Evolutionary conservation across 2,797 vertebrate species (phyloP).

Genomic region (Tarsius wallacei): DNA sequence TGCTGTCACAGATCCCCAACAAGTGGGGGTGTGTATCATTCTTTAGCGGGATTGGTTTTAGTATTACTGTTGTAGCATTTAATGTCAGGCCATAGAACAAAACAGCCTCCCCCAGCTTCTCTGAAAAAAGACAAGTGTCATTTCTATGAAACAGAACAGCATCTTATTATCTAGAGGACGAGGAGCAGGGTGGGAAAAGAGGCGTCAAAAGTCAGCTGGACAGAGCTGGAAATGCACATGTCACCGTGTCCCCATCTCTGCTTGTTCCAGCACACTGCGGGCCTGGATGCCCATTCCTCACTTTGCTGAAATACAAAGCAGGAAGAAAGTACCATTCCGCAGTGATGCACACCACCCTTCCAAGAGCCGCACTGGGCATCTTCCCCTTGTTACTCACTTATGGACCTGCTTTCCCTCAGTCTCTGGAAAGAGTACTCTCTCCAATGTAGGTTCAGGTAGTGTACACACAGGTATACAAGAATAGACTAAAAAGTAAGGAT

Average conservation of each 20-base stretch:
- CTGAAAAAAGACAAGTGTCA: slow-evolving; percentile 43
- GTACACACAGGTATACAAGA: accelerated
- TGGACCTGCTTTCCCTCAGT: neutral
- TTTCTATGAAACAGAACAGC: neutral
- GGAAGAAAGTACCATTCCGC: accelerated
- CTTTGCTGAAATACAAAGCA: neutral
- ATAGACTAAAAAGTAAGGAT: no score
- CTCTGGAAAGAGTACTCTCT: neutral
- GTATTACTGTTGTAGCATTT: slow-evolving; percentile 55
- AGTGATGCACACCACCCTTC: accelerated
- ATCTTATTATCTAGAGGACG: neutral
- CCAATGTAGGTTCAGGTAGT: accelerated
- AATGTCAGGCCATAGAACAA: slow-evolving; percentile 70
- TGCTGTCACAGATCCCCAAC: neutral
- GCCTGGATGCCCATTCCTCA: neutral
- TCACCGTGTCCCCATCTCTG: accelerated
- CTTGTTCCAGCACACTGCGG: neutral
- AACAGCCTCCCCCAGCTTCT: slow-evolving; percentile 52
- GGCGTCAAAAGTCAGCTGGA: neutral
- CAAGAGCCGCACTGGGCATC: accelerated
- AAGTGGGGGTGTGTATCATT: neutral
- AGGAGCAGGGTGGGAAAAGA: neutral
- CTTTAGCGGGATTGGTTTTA: slow-evolving; percentile 9
- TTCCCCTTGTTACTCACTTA: neutral
- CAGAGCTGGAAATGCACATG: accelerated